phyloP scores from a whole-genome alignment of 1,140 invertebrate species.

The Bombus sylvicola region DNA sequence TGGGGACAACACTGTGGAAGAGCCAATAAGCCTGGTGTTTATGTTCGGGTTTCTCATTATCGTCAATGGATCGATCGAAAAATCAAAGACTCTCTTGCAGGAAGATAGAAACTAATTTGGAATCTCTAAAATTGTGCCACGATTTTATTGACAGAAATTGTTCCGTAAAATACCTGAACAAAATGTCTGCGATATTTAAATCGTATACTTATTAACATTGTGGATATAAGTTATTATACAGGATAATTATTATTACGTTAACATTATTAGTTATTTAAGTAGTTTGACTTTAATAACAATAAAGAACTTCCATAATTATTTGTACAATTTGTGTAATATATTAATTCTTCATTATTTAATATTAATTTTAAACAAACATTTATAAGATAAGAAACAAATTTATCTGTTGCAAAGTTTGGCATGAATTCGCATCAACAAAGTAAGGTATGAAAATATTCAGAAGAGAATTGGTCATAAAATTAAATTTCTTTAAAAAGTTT shows the following conservation, averaged over 20 bases:
- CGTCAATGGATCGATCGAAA: conserved; percentile 86
- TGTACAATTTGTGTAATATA: not conserved
- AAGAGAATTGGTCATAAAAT: no score
- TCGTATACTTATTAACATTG: not conserved
- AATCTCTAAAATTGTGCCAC: not conserved
- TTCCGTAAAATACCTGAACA: not conserved
- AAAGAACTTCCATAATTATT: not conserved
- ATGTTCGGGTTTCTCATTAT: conserved; percentile 85
- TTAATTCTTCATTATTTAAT: not conserved
- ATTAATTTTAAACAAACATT: not conserved
- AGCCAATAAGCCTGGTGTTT: conserved; percentile 88
- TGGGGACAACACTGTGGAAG: conserved; percentile 88
- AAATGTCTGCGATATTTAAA: not conserved
- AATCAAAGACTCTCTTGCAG: conserved; percentile 79
- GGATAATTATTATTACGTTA: not conserved
- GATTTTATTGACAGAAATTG: not conserved
- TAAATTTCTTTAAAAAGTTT: no score
- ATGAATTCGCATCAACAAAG: no score
- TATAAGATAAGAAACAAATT: not conserved
- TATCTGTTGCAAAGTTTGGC: not conserved
- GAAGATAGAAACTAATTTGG: conserved; percentile 62
- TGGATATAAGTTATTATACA: not conserved
- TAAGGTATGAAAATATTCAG: no score
- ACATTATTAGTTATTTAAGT: not conserved
- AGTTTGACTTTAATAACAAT: not conserved